Conservation (phyloP, 1,140 invertebrate species). For the Proctacanthus coquilletti region DNA sequence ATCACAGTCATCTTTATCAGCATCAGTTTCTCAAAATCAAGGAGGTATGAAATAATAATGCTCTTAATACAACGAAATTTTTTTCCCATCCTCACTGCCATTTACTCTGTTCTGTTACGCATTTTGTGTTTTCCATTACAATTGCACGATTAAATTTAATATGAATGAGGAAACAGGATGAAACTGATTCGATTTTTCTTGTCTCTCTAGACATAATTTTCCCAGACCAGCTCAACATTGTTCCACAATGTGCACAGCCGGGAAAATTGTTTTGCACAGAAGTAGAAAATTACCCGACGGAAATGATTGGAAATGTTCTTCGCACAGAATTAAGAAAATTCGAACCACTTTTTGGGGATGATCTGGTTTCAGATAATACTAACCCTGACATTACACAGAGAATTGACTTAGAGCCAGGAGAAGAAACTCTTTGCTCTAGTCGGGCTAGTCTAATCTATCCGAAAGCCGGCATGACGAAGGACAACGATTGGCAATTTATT, state of each 20-base stretch:
- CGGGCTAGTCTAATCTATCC: slow-evolving; percentile 13
- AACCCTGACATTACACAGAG: slow-evolving; percentile 14
- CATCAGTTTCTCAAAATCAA: no score
- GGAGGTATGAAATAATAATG: no score
- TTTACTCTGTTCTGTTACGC: no score
- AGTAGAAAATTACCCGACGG: slow-evolving; percentile 18
- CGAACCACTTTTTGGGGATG: slow-evolving; percentile 14
- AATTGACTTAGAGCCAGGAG: slow-evolving; percentile 11
- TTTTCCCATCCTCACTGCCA: no score
- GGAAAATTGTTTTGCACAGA: slow-evolving; percentile 19
- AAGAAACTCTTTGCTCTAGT: slow-evolving; percentile 15
- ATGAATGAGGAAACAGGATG: no score
- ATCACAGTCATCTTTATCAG: slow-evolving; percentile 16
- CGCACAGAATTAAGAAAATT: slow-evolving; percentile 12
- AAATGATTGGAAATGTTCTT: slow-evolving; percentile 14
- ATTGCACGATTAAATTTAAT: no score
- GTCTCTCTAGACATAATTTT: no score
- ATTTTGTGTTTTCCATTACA: no score
- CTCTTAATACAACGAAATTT: no score
- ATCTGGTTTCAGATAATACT: slow-evolving; percentile 6
- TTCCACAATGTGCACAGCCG: slow-evolving; percentile 8
- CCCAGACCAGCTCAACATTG: slow-evolving; percentile 11
- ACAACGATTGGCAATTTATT: slow-evolving; percentile 19
- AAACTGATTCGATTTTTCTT: no score
- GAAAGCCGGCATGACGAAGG: slow-evolving; percentile 9